Percentiles rank a stretch among this genome's conserved stretches.
Conservation (phyloP, 2,888 invertebrate species). For the Philonicus albiceps region DNA sequence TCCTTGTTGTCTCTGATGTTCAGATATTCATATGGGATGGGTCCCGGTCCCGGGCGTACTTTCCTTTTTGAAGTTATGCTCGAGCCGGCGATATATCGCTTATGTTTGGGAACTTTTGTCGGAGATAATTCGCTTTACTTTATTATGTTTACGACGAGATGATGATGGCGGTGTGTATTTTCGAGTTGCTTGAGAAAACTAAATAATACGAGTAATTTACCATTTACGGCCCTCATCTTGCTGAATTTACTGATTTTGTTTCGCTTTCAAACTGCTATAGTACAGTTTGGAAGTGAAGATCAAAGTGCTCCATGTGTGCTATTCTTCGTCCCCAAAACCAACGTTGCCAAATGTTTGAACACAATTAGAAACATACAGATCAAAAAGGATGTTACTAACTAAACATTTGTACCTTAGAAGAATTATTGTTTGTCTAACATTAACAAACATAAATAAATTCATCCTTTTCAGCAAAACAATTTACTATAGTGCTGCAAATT, state of each 20-base stretch:
- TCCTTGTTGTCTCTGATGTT: background rate
- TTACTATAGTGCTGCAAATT: no score
- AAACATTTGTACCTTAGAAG: background rate
- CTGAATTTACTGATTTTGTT: background rate
- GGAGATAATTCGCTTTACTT: background rate
- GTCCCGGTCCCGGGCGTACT: background rate
- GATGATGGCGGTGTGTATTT: background rate
- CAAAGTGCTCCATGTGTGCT: background rate
- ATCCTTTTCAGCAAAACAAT: background rate
- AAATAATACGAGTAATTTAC: background rate
- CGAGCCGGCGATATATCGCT: background rate
- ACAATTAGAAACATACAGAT: background rate
- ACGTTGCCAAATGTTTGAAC: background rate
- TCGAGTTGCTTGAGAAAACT: background rate
- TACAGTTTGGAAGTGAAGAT: no score
- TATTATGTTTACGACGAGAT: background rate
- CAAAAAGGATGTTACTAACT: background rate
- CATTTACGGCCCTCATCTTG: background rate
- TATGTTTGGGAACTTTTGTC: background rate
- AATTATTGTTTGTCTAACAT: background rate
- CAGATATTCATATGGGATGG: background rate
- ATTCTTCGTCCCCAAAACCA: background rate
- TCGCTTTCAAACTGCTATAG: background rate
- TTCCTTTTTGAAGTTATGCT: background rate
- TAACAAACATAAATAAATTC: background rate